These are phyloP conservation scores for Melanchra persicariae DNA, from an alignment of 2,888 invertebrate genomes.

Conservation along the genomic window DNA sequence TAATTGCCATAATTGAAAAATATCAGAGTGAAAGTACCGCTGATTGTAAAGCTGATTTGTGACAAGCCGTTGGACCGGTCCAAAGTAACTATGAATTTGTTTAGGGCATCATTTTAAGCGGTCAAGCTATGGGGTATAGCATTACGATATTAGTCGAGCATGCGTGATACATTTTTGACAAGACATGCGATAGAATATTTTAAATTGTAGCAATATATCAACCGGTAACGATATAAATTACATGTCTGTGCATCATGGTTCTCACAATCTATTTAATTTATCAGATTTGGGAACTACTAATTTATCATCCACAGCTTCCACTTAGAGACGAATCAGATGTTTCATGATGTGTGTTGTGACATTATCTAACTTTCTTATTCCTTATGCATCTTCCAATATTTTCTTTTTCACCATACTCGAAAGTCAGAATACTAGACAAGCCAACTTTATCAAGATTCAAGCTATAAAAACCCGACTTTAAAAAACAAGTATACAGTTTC, in stretches of 20 bases:
- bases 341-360: neutral
- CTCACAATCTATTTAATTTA: constrained; percentile 25
- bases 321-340: neutral
- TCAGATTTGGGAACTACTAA: constrained; percentile 25
- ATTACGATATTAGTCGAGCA: constrained; percentile 47
- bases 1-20: constrained; percentile 76
- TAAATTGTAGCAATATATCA: constrained; percentile 54
- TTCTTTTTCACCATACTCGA: neutral
- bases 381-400: neutral
- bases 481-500: too few relatives aligned
- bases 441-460: neutral
- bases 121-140: constrained; percentile 37
- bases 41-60: constrained; percentile 71
- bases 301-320: constrained; percentile 13
- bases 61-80: constrained; percentile 61
- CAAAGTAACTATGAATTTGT: constrained; percentile 55
- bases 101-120: constrained; percentile 61
- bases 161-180: constrained; percentile 53
- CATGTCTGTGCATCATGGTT: neutral
- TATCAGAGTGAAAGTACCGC: constrained; percentile 63
- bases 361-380: neutral
- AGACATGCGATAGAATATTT: constrained; percentile 51
- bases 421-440: neutral
- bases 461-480: too few relatives aligned
- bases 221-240: constrained; percentile 40